These are phyloP conservation scores for Oriolus oriolus DNA, from an alignment of 2,113 vertebrate genomes.

Conservation along the genomic window DNA sequence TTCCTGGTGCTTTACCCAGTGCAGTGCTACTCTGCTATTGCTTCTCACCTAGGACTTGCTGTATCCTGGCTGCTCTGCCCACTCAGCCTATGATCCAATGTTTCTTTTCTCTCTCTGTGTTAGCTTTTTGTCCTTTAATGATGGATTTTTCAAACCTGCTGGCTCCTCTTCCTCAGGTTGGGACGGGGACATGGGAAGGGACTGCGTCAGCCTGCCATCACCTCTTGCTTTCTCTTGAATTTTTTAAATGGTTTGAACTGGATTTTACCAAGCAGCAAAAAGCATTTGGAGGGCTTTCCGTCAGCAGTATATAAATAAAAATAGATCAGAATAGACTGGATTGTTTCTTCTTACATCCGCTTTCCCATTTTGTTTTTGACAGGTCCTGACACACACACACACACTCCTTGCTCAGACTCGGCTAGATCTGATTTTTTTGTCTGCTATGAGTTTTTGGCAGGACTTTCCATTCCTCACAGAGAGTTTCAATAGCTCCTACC, in stretches of 20 bases:
- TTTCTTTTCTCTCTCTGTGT: not conserved
- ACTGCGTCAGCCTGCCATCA: not conserved
- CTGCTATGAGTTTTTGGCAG: not conserved
- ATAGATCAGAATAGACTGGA: constrained; percentile 42
- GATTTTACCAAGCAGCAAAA: constrained; percentile 2
- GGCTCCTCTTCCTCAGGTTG: not conserved
- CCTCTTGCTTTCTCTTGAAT: not conserved
- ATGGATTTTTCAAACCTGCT: not conserved
- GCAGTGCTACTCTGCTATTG: not conserved
- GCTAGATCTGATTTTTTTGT: not conserved
- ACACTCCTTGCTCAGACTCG: not conserved
- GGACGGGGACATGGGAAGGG: not conserved
- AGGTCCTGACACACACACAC: constrained; percentile 39
- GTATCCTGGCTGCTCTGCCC: not conserved
- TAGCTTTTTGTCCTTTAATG: not conserved
- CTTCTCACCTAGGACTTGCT: not conserved
- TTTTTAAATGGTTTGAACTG: not conserved
- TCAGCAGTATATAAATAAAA: constrained; percentile 47
- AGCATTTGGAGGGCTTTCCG: not conserved
- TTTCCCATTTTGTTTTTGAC: constrained; percentile 44
- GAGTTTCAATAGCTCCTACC: not conserved
- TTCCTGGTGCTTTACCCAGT: not conserved
- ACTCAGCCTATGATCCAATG: too few relatives aligned
- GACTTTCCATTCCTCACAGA: not conserved
- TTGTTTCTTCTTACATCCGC: constrained; percentile 19